Base-by-base conservation (phyloP, 2,797 vertebrate species). In the Arremon aurantiirostris region DNA sequence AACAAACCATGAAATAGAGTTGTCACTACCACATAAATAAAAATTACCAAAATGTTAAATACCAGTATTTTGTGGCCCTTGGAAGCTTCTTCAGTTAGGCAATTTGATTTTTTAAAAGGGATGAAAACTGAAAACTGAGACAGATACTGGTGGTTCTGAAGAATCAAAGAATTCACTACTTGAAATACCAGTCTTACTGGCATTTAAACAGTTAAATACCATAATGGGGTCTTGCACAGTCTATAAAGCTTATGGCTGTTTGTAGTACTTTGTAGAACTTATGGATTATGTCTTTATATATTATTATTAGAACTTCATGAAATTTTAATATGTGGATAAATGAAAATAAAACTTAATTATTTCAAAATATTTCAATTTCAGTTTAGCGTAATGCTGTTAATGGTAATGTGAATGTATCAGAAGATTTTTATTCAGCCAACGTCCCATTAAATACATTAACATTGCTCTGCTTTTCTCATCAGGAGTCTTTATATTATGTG, bases 311-410 rank as follows among this genome's bases (percentile, higher is more conserved):
- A 83, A 92, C 53, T 72, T 76, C 69, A 89, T 94, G 50, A 92
- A 91, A 72, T 86, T 86, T 94, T 93, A 94, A 83, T 87, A 78
- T 64, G 65, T 56, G 55, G 28, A 44, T 93, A 92, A 96, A 94
- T 83, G 61, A 93, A 95, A 93, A 93, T 94, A 89, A 93, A 91
- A 93, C 23, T 86, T 91, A 92, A 93, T 92, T 94, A 93, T 93
- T 94, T 93, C 84, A 95, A 93, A 94, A 82, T 92, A 95, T 71
- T 94, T 75, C 75, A 55, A 71, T 87, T 93, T 93, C 72, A 69
- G 53, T 87, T 80, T 78, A 82, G 47, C 39, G 30, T 80, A 87
- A 82, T 68, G 75, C 28, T 57, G n/a, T 82, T 95, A 92, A 90
- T 79, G 71, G 28, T 76, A 82, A 77, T 90, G 41, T 35, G 82